phyloP scores from a whole-genome alignment of 2,888 invertebrate genomes.

The Aethes cnicana region DNA sequence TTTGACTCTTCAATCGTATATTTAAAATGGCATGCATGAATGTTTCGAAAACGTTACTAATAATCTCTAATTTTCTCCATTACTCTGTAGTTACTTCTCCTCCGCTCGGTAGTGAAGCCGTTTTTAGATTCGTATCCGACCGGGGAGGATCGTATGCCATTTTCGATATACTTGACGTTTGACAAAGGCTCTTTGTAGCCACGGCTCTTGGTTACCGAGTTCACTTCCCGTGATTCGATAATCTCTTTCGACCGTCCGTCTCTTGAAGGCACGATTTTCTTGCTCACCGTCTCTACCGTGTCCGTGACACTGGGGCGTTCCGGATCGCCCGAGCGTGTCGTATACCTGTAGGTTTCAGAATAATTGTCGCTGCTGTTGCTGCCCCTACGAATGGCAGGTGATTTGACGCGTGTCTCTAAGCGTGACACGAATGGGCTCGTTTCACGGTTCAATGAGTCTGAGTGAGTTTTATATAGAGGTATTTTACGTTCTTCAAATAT shows the following conservation, averaged over 20 bases:
- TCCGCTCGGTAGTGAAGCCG: constrained; percentile 60
- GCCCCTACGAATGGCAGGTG: constrained; percentile 82
- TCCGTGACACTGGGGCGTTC: constrained; percentile 86
- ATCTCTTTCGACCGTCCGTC: constrained; percentile 86
- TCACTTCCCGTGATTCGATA: constrained; percentile 87
- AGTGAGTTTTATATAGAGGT: constrained; percentile 65
- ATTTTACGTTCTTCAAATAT: constrained; percentile 72
- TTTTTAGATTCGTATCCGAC: constrained; percentile 65
- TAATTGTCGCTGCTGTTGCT: constrained; percentile 87
- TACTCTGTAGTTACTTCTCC: constrained; percentile 73
- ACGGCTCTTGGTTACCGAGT: constrained; percentile 86
- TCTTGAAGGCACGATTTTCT: constrained; percentile 85
- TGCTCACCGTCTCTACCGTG: constrained; percentile 86
- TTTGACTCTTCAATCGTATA: constrained; percentile 54
- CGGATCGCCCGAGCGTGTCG: constrained; percentile 86
- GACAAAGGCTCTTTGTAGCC: constrained; percentile 74
- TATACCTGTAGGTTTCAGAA: constrained; percentile 87
- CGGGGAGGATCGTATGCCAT: constrained; percentile 65
- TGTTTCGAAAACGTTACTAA: constrained; percentile 46
- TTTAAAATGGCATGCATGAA: constrained; percentile 41
- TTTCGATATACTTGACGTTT: constrained; percentile 80
- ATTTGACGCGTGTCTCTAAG: constrained; percentile 71
- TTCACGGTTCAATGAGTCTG: constrained; percentile 72
- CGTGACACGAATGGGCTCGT: constrained; percentile 73
- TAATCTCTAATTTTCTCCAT: constrained; percentile 77